These are phyloP conservation scores for Ciconia stormi DNA, from an alignment of 2,113 vertebrate genomes.

Conservation along the genomic window DNA sequence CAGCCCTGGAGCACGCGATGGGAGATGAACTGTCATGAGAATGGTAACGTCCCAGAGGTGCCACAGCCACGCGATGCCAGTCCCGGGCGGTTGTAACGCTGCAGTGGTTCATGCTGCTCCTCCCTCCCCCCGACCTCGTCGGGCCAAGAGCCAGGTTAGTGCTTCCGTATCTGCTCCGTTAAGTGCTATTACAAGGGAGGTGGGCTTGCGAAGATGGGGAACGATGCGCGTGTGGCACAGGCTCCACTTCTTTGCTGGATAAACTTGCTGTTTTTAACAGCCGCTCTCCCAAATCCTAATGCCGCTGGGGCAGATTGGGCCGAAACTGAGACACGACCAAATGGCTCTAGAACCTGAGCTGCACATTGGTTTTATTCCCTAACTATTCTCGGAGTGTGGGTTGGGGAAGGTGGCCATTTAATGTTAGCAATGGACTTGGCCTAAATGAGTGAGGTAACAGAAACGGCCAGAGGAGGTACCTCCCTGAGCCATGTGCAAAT, in stretches of 20 bases:
- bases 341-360: conserved; percentile 33
- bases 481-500: conserved; percentile 72
- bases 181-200: not conserved
- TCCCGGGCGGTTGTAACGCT: rapidly evolving
- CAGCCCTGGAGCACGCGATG: not conserved
- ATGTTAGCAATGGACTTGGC: conserved; percentile 65
- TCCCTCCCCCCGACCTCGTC: not conserved
- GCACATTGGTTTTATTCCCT: not conserved
- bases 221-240: rapidly evolving
- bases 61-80: not conserved
- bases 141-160: not conserved
- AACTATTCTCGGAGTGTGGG: not conserved
- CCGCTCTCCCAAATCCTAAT: not conserved
- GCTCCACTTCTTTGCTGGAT: not conserved
- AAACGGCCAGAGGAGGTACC: conserved; percentile 64
- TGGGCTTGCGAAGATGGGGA: not conserved
- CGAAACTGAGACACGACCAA: not conserved
- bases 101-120: not conserved
- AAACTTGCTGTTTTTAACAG: not conserved
- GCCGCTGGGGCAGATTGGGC: not conserved
- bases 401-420: conserved; percentile 36
- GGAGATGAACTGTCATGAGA: not conserved
- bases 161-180: not conserved
- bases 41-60: not conserved
- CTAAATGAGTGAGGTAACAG: conserved; percentile 78